Percentiles rank a stretch among this genome's conserved stretches.
Evolutionary conservation across 2,888 invertebrate genomes (phyloP).

Genomic region (Stictocephala bisonia): DNA sequence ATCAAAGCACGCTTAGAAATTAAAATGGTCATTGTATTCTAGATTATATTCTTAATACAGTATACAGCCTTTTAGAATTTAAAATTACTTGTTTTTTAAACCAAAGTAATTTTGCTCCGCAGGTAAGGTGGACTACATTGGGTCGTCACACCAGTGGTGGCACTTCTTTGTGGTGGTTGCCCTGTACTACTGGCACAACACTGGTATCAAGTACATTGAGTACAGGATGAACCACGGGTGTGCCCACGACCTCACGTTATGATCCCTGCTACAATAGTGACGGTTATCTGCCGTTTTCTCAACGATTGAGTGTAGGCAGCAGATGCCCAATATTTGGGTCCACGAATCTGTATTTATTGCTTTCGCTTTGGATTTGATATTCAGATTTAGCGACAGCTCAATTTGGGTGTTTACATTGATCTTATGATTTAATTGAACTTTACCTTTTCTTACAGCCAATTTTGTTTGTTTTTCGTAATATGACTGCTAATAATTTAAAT

Average conservation of each 20-base stretch:
- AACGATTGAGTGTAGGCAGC: not conserved
- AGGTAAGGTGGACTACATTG: constrained; percentile 89
- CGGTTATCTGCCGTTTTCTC: not conserved
- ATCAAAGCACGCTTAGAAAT: no score
- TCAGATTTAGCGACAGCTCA: constrained; percentile 37
- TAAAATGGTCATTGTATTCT: not conserved
- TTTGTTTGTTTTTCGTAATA: no score
- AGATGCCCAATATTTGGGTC: constrained; percentile 39
- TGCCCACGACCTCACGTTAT: constrained; percentile 60
- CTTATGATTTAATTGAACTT: constrained; percentile 1
- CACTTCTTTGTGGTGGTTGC: constrained; percentile 90
- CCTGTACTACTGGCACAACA: constrained; percentile 94
- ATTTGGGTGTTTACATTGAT: constrained; percentile 27
- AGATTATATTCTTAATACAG: no score
- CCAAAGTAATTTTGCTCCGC: no score
- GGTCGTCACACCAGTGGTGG: constrained; percentile 98
- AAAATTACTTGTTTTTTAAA: no score
- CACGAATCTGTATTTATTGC: constrained; percentile 23
- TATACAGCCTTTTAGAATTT: no score
- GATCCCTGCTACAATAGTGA: constrained; percentile 40
- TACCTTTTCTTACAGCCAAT: no score
- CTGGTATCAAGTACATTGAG: constrained; percentile 84
- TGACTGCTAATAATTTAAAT: no score
- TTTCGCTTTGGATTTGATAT: constrained; percentile 40
- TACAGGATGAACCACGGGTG: constrained; percentile 85